phyloP scores from a whole-genome alignment of 2,888 invertebrate species.

The Trissonchulus latispiculum region DNA sequence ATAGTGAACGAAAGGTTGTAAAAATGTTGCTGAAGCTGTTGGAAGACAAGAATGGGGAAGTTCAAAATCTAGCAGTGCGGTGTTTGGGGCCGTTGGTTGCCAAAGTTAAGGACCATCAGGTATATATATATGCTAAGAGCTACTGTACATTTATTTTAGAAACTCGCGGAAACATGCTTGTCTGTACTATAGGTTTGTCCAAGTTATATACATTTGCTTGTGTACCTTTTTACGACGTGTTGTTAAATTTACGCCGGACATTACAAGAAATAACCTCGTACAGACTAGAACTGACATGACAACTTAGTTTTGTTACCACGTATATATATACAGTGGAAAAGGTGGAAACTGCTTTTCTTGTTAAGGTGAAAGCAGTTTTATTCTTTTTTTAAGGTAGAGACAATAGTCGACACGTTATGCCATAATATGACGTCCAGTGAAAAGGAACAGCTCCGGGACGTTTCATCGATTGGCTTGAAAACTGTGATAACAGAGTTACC shows the following conservation, averaged over 20 bases:
- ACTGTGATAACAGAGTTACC: constrained; percentile 94
- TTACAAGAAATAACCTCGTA: too few species aligned
- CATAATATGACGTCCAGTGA: constrained; percentile 88
- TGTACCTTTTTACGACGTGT: too few species aligned
- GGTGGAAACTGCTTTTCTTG: constrained; percentile 1
- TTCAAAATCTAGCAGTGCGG: constrained; percentile 98
- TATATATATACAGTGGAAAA: too few species aligned
- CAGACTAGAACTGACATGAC: too few species aligned
- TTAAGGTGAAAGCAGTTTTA: too few species aligned
- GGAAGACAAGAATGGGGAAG: constrained; percentile 98
- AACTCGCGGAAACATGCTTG: too few species aligned
- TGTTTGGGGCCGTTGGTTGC: constrained; percentile 93
- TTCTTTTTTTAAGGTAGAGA: constrained; percentile 64
- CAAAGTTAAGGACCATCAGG: constrained; percentile 89
- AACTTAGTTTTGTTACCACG: too few species aligned
- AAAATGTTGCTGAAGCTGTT: constrained; percentile 85
- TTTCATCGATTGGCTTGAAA: constrained; percentile 70
- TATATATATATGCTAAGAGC: constrained; percentile 18
- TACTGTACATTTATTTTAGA: neutral
- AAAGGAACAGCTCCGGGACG: constrained; percentile 89
- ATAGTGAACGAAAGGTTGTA: constrained; percentile 57
- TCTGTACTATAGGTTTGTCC: too few species aligned
- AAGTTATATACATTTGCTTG: too few species aligned
- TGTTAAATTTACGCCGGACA: too few species aligned
- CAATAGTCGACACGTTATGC: constrained; percentile 90